Conservation (phyloP, 2,888 invertebrate genomes). For the Omphaloscelis lunosa region DNA sequence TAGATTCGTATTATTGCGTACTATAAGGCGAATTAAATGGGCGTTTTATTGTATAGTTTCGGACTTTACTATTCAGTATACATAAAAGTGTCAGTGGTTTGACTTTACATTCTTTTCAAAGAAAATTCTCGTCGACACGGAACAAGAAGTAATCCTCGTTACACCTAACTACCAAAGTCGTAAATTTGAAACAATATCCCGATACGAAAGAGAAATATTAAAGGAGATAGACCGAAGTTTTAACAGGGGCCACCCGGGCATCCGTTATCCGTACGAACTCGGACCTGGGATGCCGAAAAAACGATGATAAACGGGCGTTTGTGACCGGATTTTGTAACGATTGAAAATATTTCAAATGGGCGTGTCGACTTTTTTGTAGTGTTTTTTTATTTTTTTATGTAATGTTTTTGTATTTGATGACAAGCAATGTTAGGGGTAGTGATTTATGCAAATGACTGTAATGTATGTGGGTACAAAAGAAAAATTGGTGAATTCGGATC, state of each 20-base stretch:
- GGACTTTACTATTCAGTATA: slow-evolving; percentile 14
- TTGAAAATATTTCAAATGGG: slow-evolving; percentile 34
- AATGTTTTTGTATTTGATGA: background rate
- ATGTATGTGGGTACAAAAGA: too few relatives aligned
- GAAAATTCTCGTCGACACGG: background rate
- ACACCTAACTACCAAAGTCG: slow-evolving; percentile 12
- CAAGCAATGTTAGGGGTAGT: background rate
- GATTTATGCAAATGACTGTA: background rate
- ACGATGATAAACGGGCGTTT: slow-evolving; percentile 28
- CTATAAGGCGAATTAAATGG: slow-evolving; percentile 60
- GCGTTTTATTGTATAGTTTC: slow-evolving; percentile 61
- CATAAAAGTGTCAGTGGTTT: background rate
- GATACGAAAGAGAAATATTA: slow-evolving; percentile 25
- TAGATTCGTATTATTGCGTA: slow-evolving; percentile 64
- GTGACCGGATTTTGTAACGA: slow-evolving; percentile 18
- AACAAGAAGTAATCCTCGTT: slow-evolving; percentile 9
- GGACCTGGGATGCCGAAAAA: slow-evolving; percentile 32
- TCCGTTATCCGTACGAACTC: slow-evolving; percentile 33
- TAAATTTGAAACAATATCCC: slow-evolving; percentile 40
- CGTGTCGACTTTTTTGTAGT: background rate
- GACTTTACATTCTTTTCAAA: background rate
- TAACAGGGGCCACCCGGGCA: slow-evolving; percentile 19
- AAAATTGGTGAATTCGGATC: too few relatives aligned
- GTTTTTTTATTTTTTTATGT: too few relatives aligned
- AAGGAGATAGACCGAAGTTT: slow-evolving; percentile 37